Evolutionary conservation across 2,888 invertebrate species (phyloP).

Genomic region (Hedychridium roseum): DNA sequence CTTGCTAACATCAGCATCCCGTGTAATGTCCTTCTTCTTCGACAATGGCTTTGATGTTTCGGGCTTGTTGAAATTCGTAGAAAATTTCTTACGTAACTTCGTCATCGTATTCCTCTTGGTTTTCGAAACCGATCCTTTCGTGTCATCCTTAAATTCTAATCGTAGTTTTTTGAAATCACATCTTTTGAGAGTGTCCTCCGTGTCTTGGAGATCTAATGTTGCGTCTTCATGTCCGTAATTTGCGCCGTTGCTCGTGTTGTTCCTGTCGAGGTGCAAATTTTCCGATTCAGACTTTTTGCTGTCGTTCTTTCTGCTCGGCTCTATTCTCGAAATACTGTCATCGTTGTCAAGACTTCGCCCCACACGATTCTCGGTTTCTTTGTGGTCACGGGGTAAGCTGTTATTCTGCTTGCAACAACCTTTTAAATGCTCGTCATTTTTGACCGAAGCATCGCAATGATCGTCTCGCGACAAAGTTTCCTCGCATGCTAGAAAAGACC

Average conservation of each 20-base stretch:
- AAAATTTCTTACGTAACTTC: conserved; percentile 43
- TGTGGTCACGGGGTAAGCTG: too few relatives aligned
- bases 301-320: conserved; percentile 28
- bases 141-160: conserved; percentile 37
- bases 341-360: too few relatives aligned
- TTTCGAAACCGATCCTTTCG: conserved; percentile 19
- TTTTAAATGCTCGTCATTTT: conserved; percentile 19
- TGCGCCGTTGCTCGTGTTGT: conserved; percentile 25
- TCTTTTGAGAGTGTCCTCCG: conserved; percentile 35
- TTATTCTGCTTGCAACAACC: too few relatives aligned
- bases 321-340: conserved; percentile 20
- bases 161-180: conserved; percentile 45
- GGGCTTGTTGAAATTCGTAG: conserved; percentile 24
- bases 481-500: too few relatives aligned
- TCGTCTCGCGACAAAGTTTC: too few relatives aligned
- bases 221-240: conserved; percentile 19
- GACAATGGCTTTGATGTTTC: too few relatives aligned
- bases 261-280: conserved; percentile 12
- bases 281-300: conserved; percentile 17
- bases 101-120: conserved; percentile 42
- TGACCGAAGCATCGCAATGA: too few relatives aligned
- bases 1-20: conserved; percentile 14
- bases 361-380: too few relatives aligned
- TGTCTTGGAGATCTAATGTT: conserved; percentile 24
- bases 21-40: too few relatives aligned